A percentile compares a stretch with the other conserved stretches of the same genome.
Conservation (phyloP, 2,888 invertebrate genomes). For the Nematopogon swammerdamellus region DNA sequence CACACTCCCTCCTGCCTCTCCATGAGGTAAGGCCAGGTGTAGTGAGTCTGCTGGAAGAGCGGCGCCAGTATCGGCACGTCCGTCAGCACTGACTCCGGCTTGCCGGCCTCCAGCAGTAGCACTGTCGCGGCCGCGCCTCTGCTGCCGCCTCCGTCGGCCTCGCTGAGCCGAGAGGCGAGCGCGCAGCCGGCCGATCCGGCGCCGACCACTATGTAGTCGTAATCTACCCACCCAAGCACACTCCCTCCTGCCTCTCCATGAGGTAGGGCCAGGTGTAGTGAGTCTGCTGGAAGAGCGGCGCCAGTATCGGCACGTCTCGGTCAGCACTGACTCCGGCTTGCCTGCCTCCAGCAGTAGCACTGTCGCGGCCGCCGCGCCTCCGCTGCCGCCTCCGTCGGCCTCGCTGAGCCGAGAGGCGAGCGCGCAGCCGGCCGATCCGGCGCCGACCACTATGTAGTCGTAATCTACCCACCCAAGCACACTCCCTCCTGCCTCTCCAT, state of each 20-base stretch:
- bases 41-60: constrained; percentile 33
- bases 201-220: constrained; percentile 9
- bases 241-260: constrained; percentile 54
- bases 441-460: constrained; percentile 3
- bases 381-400: too few species aligned
- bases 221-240: constrained; percentile 35
- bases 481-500: constrained; percentile 54
- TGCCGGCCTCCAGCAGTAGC: constrained; percentile 42
- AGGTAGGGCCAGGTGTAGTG: constrained; percentile 61
- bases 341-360: constrained; percentile 62
- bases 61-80: constrained; percentile 43
- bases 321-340: constrained; percentile 32
- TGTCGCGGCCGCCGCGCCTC: constrained; percentile 37
- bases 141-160: too few species aligned
- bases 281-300: constrained; percentile 55
- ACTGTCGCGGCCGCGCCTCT: constrained; percentile 4
- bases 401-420: constrained; percentile 32
- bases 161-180: constrained; percentile 7
- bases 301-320: constrained; percentile 50
- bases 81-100: constrained; percentile 36
- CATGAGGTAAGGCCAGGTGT: constrained; percentile 53
- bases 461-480: constrained; percentile 34
- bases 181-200: constrained; percentile 10
- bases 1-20: constrained; percentile 54
- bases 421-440: constrained; percentile 14